phyloP scores from a whole-genome alignment of 2,797 vertebrate species.

The Danio aesculapii region DNA sequence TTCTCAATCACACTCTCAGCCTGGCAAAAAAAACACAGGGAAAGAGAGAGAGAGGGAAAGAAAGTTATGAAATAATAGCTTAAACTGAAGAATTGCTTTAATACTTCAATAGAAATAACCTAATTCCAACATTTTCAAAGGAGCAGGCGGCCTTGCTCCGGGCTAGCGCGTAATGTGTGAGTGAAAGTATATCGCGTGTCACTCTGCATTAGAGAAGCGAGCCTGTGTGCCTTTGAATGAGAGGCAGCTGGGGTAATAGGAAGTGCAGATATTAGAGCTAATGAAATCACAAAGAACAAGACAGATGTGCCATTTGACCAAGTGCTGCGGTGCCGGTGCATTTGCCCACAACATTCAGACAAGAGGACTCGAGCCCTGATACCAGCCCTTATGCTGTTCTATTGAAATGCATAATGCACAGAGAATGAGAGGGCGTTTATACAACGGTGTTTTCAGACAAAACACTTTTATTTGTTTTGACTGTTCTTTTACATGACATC shows the following conservation, averaged over 20 bases:
- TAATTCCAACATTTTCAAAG: slow-evolving; percentile 97
- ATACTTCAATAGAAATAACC: slow-evolving; percentile 99
- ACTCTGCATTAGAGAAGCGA: slow-evolving; percentile 95
- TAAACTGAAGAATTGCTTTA: slow-evolving; percentile 99
- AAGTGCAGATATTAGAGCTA: slow-evolving; percentile 95
- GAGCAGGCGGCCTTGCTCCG: slow-evolving; percentile 90
- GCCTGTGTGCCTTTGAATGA: slow-evolving; percentile 92
- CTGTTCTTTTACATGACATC: too few relatives aligned
- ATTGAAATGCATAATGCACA: slow-evolving; percentile 57
- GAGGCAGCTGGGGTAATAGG: slow-evolving; percentile 91
- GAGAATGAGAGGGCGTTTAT: slow-evolving; percentile 12
- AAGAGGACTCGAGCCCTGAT: slow-evolving; percentile 74
- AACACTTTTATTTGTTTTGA: too few relatives aligned
- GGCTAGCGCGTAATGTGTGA: slow-evolving; percentile 95
- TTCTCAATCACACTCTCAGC: slow-evolving; percentile 64
- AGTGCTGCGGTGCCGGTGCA: slow-evolving; percentile 74
- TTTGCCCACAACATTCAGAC: slow-evolving; percentile 81
- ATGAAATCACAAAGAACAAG: slow-evolving; percentile 92
- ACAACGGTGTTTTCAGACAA: too few relatives aligned
- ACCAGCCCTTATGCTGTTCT: slow-evolving; percentile 48
- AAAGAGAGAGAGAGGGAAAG: slow-evolving; percentile 41
- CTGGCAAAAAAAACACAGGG: slow-evolving; percentile 60
- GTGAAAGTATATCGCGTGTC: slow-evolving; percentile 96
- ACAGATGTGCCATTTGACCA: slow-evolving; percentile 87
- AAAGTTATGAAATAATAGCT: slow-evolving; percentile 89